phyloP scores from a whole-genome alignment of 2,888 invertebrate genomes.

The Rosalia funebris region DNA sequence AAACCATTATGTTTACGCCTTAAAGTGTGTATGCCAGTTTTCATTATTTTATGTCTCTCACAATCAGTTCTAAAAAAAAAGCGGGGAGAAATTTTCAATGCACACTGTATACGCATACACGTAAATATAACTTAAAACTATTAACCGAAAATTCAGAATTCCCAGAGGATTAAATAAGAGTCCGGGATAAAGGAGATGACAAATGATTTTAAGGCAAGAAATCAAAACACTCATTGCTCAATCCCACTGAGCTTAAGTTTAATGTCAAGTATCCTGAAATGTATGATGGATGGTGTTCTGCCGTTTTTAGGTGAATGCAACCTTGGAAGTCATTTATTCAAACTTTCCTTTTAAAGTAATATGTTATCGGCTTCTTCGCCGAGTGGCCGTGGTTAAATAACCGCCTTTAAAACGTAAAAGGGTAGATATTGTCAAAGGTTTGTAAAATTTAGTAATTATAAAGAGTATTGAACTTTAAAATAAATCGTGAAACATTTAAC shows the following conservation, averaged over 20 bases:
- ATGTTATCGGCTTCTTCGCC: slow-evolving; percentile 4
- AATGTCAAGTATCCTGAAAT: slow-evolving; percentile 47
- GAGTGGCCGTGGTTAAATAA: slow-evolving; percentile 1
- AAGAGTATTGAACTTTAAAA: too few relatives aligned
- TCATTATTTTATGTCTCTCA: too few relatives aligned
- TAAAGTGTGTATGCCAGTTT: too few relatives aligned
- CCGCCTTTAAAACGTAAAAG: slow-evolving; percentile 6
- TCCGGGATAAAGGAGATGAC: slow-evolving; percentile 54
- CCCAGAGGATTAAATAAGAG: too few relatives aligned
- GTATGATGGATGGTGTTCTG: slow-evolving; percentile 49
- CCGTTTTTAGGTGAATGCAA: slow-evolving; percentile 39
- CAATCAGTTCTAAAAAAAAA: too few relatives aligned
- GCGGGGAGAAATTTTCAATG: too few relatives aligned
- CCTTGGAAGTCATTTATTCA: slow-evolving; percentile 43
- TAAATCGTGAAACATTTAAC: too few relatives aligned
- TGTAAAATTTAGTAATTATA: slow-evolving; percentile 12
- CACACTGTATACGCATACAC: too few relatives aligned
- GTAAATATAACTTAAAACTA: too few relatives aligned
- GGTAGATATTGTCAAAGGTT: background rate
- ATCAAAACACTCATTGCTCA: slow-evolving; percentile 54
- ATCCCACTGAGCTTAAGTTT: slow-evolving; percentile 51
- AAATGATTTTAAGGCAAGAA: slow-evolving; percentile 50
- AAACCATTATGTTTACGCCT: too few relatives aligned
- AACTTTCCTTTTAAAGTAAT: slow-evolving; percentile 29
- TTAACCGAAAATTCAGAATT: too few relatives aligned